Base-by-base conservation (phyloP, 2,113 vertebrate genomes). In the Pomatorhinus ruficollis region DNA sequence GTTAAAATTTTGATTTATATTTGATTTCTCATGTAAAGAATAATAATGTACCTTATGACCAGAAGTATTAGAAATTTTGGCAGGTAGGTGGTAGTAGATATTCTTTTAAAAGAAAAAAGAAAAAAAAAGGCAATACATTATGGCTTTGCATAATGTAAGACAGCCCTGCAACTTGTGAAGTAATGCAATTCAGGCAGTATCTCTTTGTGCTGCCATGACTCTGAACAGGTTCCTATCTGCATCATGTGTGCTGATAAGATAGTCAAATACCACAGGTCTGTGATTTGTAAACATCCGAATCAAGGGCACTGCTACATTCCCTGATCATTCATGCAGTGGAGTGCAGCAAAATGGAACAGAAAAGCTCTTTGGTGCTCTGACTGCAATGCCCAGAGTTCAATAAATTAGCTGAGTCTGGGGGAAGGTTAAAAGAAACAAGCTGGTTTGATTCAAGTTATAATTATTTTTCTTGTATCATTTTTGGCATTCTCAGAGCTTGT, bases 251-350 rank as follows among this genome's bases (percentile, higher is more conserved):
- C 71, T 70, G 80, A 89, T 91, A 94, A 96, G 80, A 53, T 12
- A 96, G 83, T 69, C 52, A 89, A 87, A 95, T 72, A 95, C 74
- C 78, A 50, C 81, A 65, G 60, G 71, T 70, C 74, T 90, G 60
- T 94, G 88, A 71, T 95, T 86, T 96, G 90, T 88, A 90, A 95
- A 96, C 81, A 84, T 89, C 64, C 76, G 79, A 94, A 89, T 70
- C 78, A 90, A 96, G 93, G 93, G 57, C 75, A 95, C 50, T 68
- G 86, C 53, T 68, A 37, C 37, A 61, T 61, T 59, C 28, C 37
- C 53, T 60, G 81, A 66, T 92, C n/a, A 3, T 79, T 94, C 90
- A 77, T 70, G 95, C 91, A 91, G 72, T 65, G 59, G 50, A 83
- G 68, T 89, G 64, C 75, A 88, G 81, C 69, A 95, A 92, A 92